A percentile compares a stretch with the other conserved stretches of the same genome.
These are phyloP conservation scores for Cosmia trapezina DNA, from an alignment of 2,888 invertebrate species.

Conservation along the genomic window DNA sequence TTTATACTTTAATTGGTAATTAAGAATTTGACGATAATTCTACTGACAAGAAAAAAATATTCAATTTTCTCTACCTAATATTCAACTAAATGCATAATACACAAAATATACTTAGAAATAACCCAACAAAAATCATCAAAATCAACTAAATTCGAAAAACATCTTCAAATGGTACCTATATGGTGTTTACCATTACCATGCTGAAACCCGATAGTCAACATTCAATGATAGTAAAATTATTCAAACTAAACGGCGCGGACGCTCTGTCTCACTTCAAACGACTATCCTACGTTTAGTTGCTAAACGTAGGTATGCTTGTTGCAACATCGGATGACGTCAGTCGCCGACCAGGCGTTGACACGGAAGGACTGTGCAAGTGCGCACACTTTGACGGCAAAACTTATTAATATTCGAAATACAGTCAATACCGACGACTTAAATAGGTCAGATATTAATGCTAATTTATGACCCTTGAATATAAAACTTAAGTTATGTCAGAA, in stretches of 20 bases:
- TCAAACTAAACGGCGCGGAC: not conserved
- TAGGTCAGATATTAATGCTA: not conserved
- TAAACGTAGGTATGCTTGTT: not conserved
- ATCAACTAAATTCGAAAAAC: not conserved
- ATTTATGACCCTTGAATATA: not conserved
- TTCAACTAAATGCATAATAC: not conserved
- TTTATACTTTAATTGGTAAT: not conserved
- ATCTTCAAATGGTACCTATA: not conserved
- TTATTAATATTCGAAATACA: not conserved
- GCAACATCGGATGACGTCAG: not conserved
- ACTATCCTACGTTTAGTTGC: conserved; percentile 3
- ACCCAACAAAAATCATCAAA: not conserved
- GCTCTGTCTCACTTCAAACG: not conserved
- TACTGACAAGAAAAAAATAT: not conserved
- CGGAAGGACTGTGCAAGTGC: not conserved
- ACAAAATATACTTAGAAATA: not conserved
- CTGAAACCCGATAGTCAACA: not conserved
- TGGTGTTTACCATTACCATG: not conserved
- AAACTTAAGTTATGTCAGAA: not conserved
- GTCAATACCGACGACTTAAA: not conserved
- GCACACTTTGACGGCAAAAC: not conserved
- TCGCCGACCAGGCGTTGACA: conserved; percentile 7
- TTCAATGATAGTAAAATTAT: conserved; percentile 2
- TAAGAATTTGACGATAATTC: not conserved
- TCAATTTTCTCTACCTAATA: not conserved